A percentile compares a stretch with the other conserved stretches of the same genome.
These are phyloP conservation scores for Apantesis nais DNA, from an alignment of 2,888 invertebrate genomes.

Conservation along the genomic window DNA sequence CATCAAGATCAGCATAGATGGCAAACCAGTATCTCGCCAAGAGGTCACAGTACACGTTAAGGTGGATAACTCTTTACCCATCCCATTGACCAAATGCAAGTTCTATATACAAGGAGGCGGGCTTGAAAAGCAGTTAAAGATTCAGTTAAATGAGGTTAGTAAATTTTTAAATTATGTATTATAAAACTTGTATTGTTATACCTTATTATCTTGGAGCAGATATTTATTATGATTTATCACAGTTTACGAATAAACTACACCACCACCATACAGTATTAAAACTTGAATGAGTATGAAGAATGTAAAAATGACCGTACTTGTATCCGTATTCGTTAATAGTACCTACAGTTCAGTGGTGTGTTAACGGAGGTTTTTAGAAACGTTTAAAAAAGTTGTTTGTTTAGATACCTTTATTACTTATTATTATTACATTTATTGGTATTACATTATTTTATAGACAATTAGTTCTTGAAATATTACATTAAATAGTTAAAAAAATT, in stretches of 20 bases:
- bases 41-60: constrained; percentile 87
- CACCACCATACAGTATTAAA: too few species aligned
- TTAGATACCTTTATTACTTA: too few species aligned
- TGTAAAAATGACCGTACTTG: too few species aligned
- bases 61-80: constrained; percentile 93
- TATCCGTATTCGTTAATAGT: too few species aligned
- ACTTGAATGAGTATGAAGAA: too few species aligned
- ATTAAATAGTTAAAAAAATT: neutral
- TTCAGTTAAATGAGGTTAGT: constrained; percentile 88
- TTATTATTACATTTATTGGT: too few species aligned
- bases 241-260: too few species aligned
- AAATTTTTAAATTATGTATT: neutral
- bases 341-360: too few species aligned
- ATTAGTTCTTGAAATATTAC: neutral
- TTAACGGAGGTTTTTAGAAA: too few species aligned
- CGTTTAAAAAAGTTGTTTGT: too few species aligned
- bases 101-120: constrained; percentile 94
- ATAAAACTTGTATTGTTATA: neutral
- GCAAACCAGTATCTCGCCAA: constrained; percentile 80
- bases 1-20: constrained; percentile 90
- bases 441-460: neutral
- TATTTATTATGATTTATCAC: too few species aligned
- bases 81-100: constrained; percentile 90
- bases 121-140: constrained; percentile 89
- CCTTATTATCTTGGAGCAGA: too few species aligned